Conservation (phyloP, 1,140 invertebrate genomes). For the Chymomyza costata region DNA sequence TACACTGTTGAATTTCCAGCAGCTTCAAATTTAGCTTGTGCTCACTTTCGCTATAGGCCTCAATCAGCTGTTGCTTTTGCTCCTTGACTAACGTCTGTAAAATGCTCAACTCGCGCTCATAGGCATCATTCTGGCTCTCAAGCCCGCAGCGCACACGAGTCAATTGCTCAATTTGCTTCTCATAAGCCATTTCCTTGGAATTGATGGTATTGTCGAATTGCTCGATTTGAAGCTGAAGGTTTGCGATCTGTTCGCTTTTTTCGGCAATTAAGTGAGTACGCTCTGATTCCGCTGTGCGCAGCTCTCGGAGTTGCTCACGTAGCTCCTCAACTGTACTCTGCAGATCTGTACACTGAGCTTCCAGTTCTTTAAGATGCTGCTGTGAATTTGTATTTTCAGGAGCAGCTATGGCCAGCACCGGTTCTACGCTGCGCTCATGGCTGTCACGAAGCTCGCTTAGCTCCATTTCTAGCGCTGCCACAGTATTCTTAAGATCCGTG, state of each 20-base stretch:
- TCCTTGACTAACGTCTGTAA: constrained; percentile 57
- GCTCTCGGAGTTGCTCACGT: constrained; percentile 26
- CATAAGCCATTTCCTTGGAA: constrained; percentile 53
- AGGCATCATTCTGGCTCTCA: constrained; percentile 43
- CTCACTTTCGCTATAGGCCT: constrained; percentile 59
- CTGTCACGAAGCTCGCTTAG: constrained; percentile 38
- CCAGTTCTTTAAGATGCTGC: neutral
- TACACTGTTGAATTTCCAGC: constrained; percentile 76
- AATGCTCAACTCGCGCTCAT: constrained; percentile 60
- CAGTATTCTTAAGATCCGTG: constrained; percentile 54
- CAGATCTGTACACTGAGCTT: neutral
- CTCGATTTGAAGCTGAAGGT: constrained; percentile 44
- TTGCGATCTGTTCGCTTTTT: constrained; percentile 31
- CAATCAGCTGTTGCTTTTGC: constrained; percentile 72
- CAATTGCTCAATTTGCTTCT: constrained; percentile 61
- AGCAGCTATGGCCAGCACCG: too few species aligned
- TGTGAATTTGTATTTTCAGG: constrained; percentile 12
- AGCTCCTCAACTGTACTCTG: constrained; percentile 19
- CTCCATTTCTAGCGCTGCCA: constrained; percentile 39
- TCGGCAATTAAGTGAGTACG: constrained; percentile 34
- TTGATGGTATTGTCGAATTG: constrained; percentile 54
- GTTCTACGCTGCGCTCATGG: constrained; percentile 1
- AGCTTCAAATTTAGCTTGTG: constrained; percentile 76
- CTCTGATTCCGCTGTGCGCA: constrained; percentile 22
- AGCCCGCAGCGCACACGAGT: constrained; percentile 50